Evolutionary conservation across 2,888 invertebrate species (phyloP).

Genomic region (Acleris holmiana): DNA sequence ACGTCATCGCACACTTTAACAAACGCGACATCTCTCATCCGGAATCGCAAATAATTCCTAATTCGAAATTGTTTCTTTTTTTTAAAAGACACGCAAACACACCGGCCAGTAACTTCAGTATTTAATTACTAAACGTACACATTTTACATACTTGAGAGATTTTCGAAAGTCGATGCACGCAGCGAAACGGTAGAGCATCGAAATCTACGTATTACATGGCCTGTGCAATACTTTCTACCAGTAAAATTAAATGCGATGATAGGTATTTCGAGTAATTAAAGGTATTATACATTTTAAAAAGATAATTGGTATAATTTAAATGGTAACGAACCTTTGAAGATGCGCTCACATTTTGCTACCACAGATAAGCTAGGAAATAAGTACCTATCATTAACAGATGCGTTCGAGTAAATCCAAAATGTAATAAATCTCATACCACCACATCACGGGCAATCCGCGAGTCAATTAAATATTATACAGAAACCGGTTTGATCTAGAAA

Average conservation of each 20-base stretch:
- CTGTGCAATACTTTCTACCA: slow-evolving; percentile 56
- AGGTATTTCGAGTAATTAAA: slow-evolving; percentile 26
- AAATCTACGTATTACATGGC: slow-evolving; percentile 38
- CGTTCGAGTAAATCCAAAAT: slow-evolving; percentile 28
- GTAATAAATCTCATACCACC: slow-evolving; percentile 30
- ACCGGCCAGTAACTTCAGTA: slow-evolving; percentile 54
- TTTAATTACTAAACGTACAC: slow-evolving; percentile 53
- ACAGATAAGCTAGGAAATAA: slow-evolving; percentile 7
- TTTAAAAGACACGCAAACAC: slow-evolving; percentile 43
- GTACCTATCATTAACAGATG: slow-evolving; percentile 18
- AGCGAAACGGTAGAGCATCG: slow-evolving; percentile 69
- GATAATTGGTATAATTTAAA: slow-evolving; percentile 26
- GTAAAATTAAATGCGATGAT: slow-evolving; percentile 42
- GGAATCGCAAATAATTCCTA: slow-evolving; percentile 16
- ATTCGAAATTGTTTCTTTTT: slow-evolving; percentile 42
- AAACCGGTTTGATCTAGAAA: slow-evolving; percentile 41
- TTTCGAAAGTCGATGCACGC: slow-evolving; percentile 76
- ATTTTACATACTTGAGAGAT: slow-evolving; percentile 62
- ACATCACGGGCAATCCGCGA: slow-evolving; percentile 37
- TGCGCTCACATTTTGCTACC: slow-evolving; percentile 19
- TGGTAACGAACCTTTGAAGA: slow-evolving; percentile 23
- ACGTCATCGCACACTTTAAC: slow-evolving; percentile 59
- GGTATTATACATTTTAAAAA: slow-evolving; percentile 24
- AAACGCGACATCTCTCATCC: slow-evolving; percentile 56
- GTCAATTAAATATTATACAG: slow-evolving; percentile 41